Evolutionary conservation across 2,797 vertebrate species (phyloP).

Genomic region (Rhabdomys pumilio): DNA sequence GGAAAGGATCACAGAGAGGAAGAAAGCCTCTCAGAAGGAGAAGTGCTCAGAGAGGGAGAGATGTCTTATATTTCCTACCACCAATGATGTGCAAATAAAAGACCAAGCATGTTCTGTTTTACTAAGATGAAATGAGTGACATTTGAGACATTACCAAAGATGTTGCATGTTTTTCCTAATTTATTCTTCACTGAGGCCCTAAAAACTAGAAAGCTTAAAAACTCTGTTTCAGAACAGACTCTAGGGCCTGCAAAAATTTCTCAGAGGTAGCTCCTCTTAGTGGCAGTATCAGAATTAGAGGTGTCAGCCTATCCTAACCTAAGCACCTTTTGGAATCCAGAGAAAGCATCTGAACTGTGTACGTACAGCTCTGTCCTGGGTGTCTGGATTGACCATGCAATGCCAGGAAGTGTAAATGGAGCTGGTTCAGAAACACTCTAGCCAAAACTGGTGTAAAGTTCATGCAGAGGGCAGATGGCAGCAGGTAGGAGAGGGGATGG

Average conservation of each 20-base stretch:
- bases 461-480: constrained; percentile 71
- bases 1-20: background rate
- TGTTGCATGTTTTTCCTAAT: background rate
- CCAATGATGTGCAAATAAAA: background rate
- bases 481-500: constrained; percentile 52
- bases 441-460: constrained; percentile 43
- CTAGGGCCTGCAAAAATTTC: background rate
- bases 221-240: background rate
- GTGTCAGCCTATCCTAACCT: background rate
- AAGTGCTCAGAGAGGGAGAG: background rate
- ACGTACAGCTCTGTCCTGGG: background rate
- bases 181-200: background rate
- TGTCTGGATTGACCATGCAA: background rate
- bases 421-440: background rate
- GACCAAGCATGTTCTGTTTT: background rate
- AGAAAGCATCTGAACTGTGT: background rate
- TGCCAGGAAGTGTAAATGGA: constrained; percentile 45
- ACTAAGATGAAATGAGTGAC: background rate
- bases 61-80: background rate
- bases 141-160: background rate
- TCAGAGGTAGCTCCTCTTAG: background rate
- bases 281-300: background rate
- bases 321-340: background rate
- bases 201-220: background rate
- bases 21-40: background rate